These are phyloP conservation scores for Ashinkailepas kermadecensis DNA, from an alignment of 2,888 invertebrate genomes.

Conservation along the genomic window DNA sequence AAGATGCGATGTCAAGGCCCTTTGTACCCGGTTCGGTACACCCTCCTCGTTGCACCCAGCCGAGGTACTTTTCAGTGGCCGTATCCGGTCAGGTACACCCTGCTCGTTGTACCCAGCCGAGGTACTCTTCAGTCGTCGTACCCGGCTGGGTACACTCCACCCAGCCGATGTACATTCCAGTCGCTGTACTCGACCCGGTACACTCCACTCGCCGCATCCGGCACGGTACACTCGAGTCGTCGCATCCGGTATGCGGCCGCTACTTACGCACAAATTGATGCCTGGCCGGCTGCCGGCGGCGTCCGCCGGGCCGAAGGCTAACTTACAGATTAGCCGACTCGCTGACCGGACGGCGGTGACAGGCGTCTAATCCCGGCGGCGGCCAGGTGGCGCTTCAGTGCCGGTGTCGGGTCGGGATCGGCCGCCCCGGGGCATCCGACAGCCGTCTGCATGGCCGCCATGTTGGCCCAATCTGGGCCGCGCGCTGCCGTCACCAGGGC, in stretches of 20 bases:
- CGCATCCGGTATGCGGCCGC: neutral
- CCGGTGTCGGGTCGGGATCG: neutral
- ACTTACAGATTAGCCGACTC: neutral
- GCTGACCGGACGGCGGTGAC: neutral
- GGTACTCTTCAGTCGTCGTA: too few species aligned
- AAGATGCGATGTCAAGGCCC: too few species aligned
- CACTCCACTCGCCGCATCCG: neutral
- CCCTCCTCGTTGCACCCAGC: too few species aligned
- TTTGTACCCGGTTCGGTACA: too few species aligned
- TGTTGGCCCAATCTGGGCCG: neutral
- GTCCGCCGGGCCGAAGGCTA: neutral
- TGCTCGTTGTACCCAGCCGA: too few species aligned
- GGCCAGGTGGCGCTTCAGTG: neutral
- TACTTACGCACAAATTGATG: neutral
- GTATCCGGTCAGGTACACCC: too few species aligned
- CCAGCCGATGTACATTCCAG: too few species aligned
- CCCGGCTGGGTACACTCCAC: too few species aligned
- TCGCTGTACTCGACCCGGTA: too few species aligned
- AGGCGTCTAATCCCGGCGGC: neutral
- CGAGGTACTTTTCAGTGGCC: too few species aligned
- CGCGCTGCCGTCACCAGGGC: too few species aligned
- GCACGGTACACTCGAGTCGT: neutral
- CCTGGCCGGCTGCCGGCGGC: slow-evolving; percentile 11
- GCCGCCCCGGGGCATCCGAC: neutral
- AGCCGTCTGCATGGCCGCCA: neutral